phyloP scores from a whole-genome alignment of 2,888 invertebrate species.

The Lydus trimaculatus region DNA sequence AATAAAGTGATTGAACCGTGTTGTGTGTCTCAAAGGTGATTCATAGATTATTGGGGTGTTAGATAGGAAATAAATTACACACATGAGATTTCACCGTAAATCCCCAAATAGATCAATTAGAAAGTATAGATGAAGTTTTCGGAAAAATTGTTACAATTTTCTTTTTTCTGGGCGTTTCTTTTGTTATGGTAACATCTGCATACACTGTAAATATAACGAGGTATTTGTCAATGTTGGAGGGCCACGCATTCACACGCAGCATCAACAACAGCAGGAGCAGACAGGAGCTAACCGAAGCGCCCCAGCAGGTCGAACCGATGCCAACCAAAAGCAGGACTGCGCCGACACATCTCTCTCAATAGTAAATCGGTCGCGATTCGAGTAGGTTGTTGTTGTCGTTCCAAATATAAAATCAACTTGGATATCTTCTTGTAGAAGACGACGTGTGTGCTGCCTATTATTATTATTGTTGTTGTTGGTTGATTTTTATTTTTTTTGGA shows the following conservation, averaged over 20 bases:
- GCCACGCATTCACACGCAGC: slow-evolving; percentile 12
- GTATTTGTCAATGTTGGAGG: not conserved
- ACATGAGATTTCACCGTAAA: slow-evolving; percentile 3
- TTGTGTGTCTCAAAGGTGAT: slow-evolving; percentile 19
- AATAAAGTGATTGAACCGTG: not conserved
- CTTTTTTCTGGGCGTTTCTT: slow-evolving; percentile 10
- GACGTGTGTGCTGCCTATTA: not conserved
- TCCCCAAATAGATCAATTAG: slow-evolving; percentile 25
- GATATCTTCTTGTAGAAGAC: not conserved
- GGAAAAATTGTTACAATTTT: slow-evolving; percentile 12
- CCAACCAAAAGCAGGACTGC: slow-evolving; percentile 21
- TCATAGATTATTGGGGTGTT: slow-evolving; percentile 24
- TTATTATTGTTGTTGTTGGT: not conserved
- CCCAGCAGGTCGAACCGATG: slow-evolving; percentile 20
- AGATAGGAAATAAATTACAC: slow-evolving; percentile 27
- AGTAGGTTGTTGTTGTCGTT: slow-evolving; percentile 15
- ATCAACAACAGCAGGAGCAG: slow-evolving; percentile 12
- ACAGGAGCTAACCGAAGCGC: slow-evolving; percentile 7
- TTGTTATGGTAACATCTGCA: slow-evolving; percentile 13
- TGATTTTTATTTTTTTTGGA: not conserved
- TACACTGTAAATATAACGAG: not conserved
- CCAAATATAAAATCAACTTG: not conserved
- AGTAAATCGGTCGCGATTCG: slow-evolving; percentile 25
- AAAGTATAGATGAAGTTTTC: not conserved
- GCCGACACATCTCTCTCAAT: slow-evolving; percentile 25